These are phyloP conservation scores for Cheilosia scutellata DNA, from an alignment of 2,888 invertebrate species.

Conservation along the genomic window DNA sequence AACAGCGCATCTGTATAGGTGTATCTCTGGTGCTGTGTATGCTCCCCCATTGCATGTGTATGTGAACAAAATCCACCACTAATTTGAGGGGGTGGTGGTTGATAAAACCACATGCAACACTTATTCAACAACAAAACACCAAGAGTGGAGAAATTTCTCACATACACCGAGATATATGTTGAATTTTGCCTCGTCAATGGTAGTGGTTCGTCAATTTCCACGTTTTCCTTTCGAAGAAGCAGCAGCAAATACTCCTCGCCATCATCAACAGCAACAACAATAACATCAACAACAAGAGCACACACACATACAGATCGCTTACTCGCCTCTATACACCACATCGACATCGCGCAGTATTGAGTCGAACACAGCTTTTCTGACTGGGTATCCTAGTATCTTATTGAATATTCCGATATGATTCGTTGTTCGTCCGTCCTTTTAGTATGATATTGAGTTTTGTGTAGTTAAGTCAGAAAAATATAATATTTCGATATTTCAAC, in stretches of 20 bases:
- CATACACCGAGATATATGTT: conserved; percentile 66
- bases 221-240: conserved; percentile 61
- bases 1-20: conserved; percentile 25
- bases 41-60: conserved; percentile 48
- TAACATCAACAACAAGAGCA: conserved; percentile 52
- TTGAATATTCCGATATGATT: conserved; percentile 77
- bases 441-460: conserved; percentile 85
- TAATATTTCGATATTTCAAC: conserved; percentile 81
- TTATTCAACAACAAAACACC: conserved; percentile 40
- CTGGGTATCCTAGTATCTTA: conserved; percentile 73
- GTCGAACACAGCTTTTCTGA: conserved; percentile 71
- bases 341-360: conserved; percentile 68
- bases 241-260: conserved; percentile 20
- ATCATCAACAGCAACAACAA: conserved; percentile 66
- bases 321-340: conserved; percentile 45
- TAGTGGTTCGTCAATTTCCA: conserved; percentile 63
- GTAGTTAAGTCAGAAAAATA: conserved; percentile 84
- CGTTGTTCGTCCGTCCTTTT: conserved; percentile 82
- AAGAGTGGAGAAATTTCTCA: conserved; percentile 69
- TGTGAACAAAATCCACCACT: conserved; percentile 60
- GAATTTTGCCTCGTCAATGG: conserved; percentile 46
- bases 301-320: conserved; percentile 4
- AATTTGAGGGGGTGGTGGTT: conserved; percentile 66
- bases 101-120: conserved; percentile 31
- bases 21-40: conserved; percentile 29